These are phyloP conservation scores for Xenotilapia caudafasciata DNA, from an alignment of 2,113 vertebrate species.

Conservation along the genomic window DNA sequence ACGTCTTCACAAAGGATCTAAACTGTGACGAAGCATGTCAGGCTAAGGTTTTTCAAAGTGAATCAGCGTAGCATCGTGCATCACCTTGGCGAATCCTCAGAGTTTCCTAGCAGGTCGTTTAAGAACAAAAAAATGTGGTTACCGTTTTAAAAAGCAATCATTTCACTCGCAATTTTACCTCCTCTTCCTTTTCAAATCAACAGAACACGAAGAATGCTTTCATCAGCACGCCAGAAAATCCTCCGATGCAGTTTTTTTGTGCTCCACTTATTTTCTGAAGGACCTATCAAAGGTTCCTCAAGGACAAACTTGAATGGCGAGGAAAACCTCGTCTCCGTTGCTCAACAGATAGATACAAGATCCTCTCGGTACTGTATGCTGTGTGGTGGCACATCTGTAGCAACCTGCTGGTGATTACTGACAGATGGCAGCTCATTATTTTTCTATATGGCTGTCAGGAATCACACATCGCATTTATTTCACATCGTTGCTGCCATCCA, in stretches of 20 bases:
- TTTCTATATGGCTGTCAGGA: slow-evolving; percentile 41
- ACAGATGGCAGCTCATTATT: slow-evolving; percentile 49
- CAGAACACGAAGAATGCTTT: not conserved
- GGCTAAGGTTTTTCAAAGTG: not conserved
- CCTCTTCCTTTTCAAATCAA: not conserved
- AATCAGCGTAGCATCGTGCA: not conserved
- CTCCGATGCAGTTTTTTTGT: not conserved
- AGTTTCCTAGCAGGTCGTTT: not conserved
- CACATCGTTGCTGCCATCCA: not conserved
- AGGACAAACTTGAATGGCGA: not conserved
- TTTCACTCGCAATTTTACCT: not conserved
- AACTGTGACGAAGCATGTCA: not conserved
- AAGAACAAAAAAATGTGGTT: not conserved
- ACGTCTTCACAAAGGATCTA: not conserved
- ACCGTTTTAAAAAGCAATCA: not conserved
- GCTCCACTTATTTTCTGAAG: not conserved
- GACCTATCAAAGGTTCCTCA: slow-evolving; percentile 4
- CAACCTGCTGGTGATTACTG: slow-evolving; percentile 35
- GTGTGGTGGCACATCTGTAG: slow-evolving; percentile 29
- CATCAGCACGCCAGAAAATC: not conserved
- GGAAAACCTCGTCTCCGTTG: not conserved
- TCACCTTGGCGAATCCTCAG: not conserved
- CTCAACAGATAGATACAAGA: not conserved
- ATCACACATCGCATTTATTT: slow-evolving; percentile 2
- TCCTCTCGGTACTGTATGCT: not conserved